A percentile compares a stretch with the other conserved stretches of the same genome.
Conservation (phyloP, 1,140 invertebrate genomes). For the Zaprionus ornatus region DNA sequence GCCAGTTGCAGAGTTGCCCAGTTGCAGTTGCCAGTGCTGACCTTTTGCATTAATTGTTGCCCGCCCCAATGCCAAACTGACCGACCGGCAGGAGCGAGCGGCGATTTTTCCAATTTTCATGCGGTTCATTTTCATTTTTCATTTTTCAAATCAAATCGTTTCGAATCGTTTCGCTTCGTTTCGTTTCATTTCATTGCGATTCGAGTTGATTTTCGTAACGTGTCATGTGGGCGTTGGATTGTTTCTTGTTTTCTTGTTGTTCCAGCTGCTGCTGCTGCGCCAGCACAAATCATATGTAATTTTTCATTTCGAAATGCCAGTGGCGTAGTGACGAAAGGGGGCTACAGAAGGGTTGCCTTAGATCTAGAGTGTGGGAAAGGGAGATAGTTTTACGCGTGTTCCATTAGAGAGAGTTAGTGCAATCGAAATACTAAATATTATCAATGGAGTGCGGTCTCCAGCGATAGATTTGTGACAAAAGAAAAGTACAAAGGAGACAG, state of each 20-base stretch:
- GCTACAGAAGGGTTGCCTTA: too few relatives aligned
- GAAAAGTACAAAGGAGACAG: too few relatives aligned
- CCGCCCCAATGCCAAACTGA: conserved; percentile 55
- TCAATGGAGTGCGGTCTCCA: too few relatives aligned
- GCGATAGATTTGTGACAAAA: too few relatives aligned
- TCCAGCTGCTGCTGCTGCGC: conserved; percentile 10
- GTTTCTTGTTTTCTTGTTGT: conserved; percentile 40
- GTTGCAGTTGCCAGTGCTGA: conserved; percentile 41
- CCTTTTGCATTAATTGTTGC: conserved; percentile 74
- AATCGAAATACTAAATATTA: too few relatives aligned
- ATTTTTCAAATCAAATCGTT: neutral
- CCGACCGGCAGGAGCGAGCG: conserved; percentile 12
- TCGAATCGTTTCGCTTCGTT: conserved; percentile 17
- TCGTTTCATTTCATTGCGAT: conserved; percentile 23
- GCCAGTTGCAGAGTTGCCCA: conserved; percentile 6
- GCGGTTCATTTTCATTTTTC: neutral
- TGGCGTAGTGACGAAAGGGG: conserved; percentile 8
- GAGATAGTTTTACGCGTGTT: neutral
- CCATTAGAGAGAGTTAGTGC: neutral
- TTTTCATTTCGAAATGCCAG: conserved; percentile 46
- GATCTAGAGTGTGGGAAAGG: too few relatives aligned
- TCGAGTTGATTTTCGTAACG: conserved; percentile 49
- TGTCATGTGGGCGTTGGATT: conserved; percentile 58
- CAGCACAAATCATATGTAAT: conserved; percentile 23
- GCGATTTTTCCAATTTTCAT: conserved; percentile 20